A percentile compares a stretch with the other conserved stretches of the same genome.
phyloP scores from a whole-genome alignment of 2,888 invertebrate species.

The Drosophila anomelani region DNA sequence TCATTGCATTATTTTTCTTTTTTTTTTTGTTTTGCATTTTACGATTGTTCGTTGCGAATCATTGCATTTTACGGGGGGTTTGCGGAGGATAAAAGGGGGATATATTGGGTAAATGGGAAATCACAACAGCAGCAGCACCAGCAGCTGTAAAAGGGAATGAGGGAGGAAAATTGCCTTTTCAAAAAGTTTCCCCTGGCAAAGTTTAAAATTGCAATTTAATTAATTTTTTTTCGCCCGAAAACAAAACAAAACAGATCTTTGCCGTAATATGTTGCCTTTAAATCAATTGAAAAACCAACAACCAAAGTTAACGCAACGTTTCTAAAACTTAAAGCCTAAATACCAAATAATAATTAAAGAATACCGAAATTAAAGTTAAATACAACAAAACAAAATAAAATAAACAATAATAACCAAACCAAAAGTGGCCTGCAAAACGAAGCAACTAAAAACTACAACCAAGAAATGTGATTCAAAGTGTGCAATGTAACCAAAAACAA shows the following conservation, averaged over 20 bases:
- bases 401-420: conserved; percentile 50
- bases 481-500: conserved; percentile 68
- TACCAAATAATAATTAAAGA: conserved; percentile 29
- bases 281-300: conserved; percentile 50
- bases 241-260: conserved; percentile 41
- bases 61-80: conserved; percentile 47
- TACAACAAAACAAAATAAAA: background rate
- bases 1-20: conserved; percentile 23
- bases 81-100: conserved; percentile 8
- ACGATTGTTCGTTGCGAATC: conserved; percentile 62
- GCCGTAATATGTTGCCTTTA: conserved; percentile 73
- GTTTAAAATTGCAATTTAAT: conserved; percentile 50
- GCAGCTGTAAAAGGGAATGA: conserved; percentile 19
- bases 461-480: conserved; percentile 76
- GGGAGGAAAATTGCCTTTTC: conserved; percentile 46
- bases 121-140: conserved; percentile 16
- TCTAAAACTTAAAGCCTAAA: conserved; percentile 59
- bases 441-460: conserved; percentile 41
- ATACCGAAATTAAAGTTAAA: conserved; percentile 22
- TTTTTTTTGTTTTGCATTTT: conserved; percentile 47
- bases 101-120: conserved; percentile 9
- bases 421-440: conserved; percentile 75
- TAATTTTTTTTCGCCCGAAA: conserved; percentile 26
- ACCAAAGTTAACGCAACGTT: conserved; percentile 77
- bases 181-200: conserved; percentile 26